Evolutionary conservation across 30 jellyfish, hydroid and myxozoan species (phyloP), one percentile per base, ranked within the genome.

Genomic region (Haliclystus octoradiatus): DNA sequence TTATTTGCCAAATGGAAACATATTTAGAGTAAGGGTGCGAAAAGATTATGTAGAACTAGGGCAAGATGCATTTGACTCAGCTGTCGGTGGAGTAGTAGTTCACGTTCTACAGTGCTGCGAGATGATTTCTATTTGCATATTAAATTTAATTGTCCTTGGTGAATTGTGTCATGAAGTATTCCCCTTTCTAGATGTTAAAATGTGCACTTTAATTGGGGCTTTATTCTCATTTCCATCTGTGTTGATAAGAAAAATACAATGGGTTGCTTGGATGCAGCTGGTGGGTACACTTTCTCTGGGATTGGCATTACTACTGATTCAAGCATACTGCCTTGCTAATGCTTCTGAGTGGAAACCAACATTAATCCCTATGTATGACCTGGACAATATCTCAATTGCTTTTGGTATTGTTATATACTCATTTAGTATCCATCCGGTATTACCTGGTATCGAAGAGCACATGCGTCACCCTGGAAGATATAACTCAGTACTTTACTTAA

Each of bases 381-480:
- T 63, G 12, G 77, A 60, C 69, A 74, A 75, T 28, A 27, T 87
- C 51, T 93, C 97, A 7, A 75, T 87, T 7, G 80, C 97, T 0
- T 68, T 74, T 47, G 97, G 97, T 1, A 74, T 87, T 29, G 34
- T 80, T 2, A 53, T 87, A 13, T 74, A 72, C 53, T 85, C 97
- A 19, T 87, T 79, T 66, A 93, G 97, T 2, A 75, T 87, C 26
- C 97, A 87, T 66, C 92, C 80, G 26, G 97, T 81, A 19, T 34
- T 87, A 70, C 97, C 97, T 1, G 97, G 97, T 31, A 52, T 87
- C 3, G 97, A 87, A 75, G 93, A 79, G 72, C 97, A 87, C 34
- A 87, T 87, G 97, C 68, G 73, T 46, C 66, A 78, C 53, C 97
- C 94, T 24, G 66, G 69, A 81, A 78, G 64, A 63, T 87, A 70